phyloP scores from a whole-genome alignment of 2,113 vertebrate species.

The Eretmochelys imbricata region DNA sequence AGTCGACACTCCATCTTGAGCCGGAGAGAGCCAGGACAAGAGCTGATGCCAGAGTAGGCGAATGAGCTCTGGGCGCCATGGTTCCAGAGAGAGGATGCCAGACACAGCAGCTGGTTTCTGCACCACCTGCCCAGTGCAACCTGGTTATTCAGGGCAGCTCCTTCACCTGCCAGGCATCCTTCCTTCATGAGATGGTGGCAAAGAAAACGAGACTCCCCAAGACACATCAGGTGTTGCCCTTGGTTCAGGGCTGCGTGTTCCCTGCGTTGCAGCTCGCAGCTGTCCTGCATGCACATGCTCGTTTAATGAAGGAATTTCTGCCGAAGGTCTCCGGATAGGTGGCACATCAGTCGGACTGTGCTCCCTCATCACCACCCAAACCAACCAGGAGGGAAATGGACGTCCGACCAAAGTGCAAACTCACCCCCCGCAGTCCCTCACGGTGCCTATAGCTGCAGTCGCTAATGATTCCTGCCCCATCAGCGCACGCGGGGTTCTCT shows the following conservation, averaged over 20 bases:
- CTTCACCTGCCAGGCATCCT: neutral
- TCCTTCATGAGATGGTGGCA: neutral
- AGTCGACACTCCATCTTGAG: too few relatives aligned
- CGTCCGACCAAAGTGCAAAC: too few relatives aligned
- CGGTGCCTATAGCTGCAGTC: too few relatives aligned
- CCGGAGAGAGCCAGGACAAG: too few relatives aligned
- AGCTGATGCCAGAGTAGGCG: too few relatives aligned
- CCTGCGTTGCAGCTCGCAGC: neutral
- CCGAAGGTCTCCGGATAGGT: neutral
- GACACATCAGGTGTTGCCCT: neutral
- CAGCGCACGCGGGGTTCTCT: neutral
- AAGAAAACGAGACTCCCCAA: neutral
- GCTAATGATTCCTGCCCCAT: neutral
- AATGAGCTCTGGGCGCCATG: too few relatives aligned
- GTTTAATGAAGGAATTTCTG: neutral
- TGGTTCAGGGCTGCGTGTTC: neutral
- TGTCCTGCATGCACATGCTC: neutral
- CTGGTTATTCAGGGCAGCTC: neutral
- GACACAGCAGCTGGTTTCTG: neutral
- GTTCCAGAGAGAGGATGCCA: neutral
- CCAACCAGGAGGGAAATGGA: too few relatives aligned
- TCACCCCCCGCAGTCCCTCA: too few relatives aligned
- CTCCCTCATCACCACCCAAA: too few relatives aligned
- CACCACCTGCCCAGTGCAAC: neutral
- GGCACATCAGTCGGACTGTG: too few relatives aligned